Evolutionary conservation across 2,888 invertebrate genomes (phyloP).

Genomic region (Digitonthophagus gazella): DNA sequence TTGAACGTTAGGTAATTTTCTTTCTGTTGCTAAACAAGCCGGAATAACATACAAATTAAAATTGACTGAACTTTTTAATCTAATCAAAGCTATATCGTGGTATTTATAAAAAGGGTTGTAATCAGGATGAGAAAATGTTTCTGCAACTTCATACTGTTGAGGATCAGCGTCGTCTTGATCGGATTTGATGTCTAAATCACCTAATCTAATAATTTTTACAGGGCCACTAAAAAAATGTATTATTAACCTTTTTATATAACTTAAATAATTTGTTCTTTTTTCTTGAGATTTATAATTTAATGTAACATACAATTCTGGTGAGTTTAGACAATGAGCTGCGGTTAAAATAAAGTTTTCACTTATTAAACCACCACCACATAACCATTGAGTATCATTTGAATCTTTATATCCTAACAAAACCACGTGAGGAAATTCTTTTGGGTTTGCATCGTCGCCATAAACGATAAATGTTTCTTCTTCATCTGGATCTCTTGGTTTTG

Average conservation of each 20-base stretch:
- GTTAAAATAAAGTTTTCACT: conserved; percentile 60
- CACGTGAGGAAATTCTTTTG: conserved; percentile 22
- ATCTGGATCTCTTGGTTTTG: neutral
- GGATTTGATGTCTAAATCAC: conserved; percentile 40
- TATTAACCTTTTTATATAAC: neutral
- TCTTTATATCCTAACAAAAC: conserved; percentile 34
- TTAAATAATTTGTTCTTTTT: neutral
- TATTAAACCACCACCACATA: conserved; percentile 64
- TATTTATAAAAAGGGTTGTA: conserved; percentile 49
- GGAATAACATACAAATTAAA: conserved; percentile 49
- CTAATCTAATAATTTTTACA: conserved; percentile 42
- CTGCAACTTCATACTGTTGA: conserved; percentile 41
- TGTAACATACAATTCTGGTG: conserved; percentile 4
- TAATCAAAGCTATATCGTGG: conserved; percentile 55
- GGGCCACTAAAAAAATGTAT: conserved; percentile 13
- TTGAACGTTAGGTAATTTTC: conserved; percentile 29
- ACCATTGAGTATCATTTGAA: conserved; percentile 47
- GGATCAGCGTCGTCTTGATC: conserved; percentile 29
- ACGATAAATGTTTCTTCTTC: neutral
- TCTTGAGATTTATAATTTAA: too few relatives aligned
- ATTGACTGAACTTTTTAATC: conserved; percentile 44
- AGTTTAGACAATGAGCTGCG: conserved; percentile 60
- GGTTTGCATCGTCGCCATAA: neutral
- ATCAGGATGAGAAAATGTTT: conserved; percentile 47
- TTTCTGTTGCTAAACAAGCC: conserved; percentile 48